phyloP scores from a whole-genome alignment of 37 sponge, comb jelly and placozoan genomes.

The Diacarnus erythraeanus region DNA sequence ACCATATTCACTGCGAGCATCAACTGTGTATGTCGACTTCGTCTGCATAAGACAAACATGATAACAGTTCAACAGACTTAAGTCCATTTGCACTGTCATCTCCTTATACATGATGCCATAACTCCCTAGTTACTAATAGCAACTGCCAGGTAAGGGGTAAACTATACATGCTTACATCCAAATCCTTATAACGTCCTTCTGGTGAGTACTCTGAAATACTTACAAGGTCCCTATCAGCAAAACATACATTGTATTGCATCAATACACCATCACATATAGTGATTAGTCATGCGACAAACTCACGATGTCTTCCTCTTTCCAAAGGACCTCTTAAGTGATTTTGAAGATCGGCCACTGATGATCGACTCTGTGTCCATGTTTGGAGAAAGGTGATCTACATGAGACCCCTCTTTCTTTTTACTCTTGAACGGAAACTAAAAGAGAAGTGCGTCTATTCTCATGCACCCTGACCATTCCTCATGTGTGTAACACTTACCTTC shows the following conservation, averaged over 20 bases:
- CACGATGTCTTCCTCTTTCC: constrained; percentile 39
- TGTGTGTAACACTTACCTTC: constrained; percentile 67
- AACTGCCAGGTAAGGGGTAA: neutral
- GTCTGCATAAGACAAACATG: constrained; percentile 14
- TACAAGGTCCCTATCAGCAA: constrained; percentile 49
- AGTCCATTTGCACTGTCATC: too few relatives aligned
- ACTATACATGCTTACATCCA: constrained; percentile 22
- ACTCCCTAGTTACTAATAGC: too few relatives aligned
- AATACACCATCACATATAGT: constrained; percentile 15
- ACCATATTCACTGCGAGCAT: constrained; percentile 26
- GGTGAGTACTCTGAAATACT: constrained; percentile 57
- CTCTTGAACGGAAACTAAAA: constrained; percentile 1
- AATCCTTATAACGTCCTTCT: constrained; percentile 18
- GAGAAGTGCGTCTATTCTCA: too few relatives aligned
- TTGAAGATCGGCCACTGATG: constrained; percentile 18
- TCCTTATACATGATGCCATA: too few relatives aligned
- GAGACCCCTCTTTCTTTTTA: constrained; percentile 23
- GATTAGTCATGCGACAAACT: constrained; percentile 9
- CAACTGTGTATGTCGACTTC: constrained; percentile 41
- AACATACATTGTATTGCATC: constrained; percentile 3
- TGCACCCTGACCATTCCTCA: too few relatives aligned
- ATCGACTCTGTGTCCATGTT: constrained; percentile 32
- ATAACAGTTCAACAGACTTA: too few relatives aligned
- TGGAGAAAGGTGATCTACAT: constrained; percentile 4
- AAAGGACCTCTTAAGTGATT: constrained; percentile 1